phyloP scores from a whole-genome alignment of 2,888 invertebrate genomes.

The Cheilosia vernalis region DNA sequence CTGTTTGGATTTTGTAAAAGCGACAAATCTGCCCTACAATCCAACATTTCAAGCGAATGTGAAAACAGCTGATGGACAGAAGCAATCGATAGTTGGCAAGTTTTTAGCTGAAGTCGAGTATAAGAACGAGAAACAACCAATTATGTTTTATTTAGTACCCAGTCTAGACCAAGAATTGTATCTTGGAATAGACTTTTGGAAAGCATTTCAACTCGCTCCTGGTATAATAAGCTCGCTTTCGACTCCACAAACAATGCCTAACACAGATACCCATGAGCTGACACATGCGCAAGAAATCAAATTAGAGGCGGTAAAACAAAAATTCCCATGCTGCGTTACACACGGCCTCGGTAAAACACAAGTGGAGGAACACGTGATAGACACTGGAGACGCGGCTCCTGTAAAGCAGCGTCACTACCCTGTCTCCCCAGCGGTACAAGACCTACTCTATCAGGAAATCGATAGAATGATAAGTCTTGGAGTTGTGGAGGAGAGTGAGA shows the following conservation, averaged over 20 bases:
- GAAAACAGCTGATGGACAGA: constrained; percentile 45
- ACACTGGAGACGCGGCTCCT: too few relatives aligned
- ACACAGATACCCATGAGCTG: neutral
- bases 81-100: constrained; percentile 29
- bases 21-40: neutral
- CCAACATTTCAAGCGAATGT: neutral
- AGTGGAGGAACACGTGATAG: too few relatives aligned
- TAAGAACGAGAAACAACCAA: neutral
- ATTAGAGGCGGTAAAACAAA: neutral
- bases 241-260: neutral
- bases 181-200: constrained; percentile 62
- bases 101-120: neutral
- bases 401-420: too few relatives aligned
- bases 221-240: neutral
- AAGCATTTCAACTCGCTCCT: constrained; percentile 27
- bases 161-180: constrained; percentile 43
- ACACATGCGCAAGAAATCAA: neutral
- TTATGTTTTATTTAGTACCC: constrained; percentile 26
- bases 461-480: too few relatives aligned
- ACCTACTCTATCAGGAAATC: too few relatives aligned
- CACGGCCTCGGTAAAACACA: too few relatives aligned
- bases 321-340: constrained; percentile 1
- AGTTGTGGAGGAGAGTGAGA: too few relatives aligned
- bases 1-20: neutral
- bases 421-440: too few relatives aligned